Evolutionary conservation across 2,888 invertebrate species (phyloP).

Genomic region (Xylota segnis): DNA sequence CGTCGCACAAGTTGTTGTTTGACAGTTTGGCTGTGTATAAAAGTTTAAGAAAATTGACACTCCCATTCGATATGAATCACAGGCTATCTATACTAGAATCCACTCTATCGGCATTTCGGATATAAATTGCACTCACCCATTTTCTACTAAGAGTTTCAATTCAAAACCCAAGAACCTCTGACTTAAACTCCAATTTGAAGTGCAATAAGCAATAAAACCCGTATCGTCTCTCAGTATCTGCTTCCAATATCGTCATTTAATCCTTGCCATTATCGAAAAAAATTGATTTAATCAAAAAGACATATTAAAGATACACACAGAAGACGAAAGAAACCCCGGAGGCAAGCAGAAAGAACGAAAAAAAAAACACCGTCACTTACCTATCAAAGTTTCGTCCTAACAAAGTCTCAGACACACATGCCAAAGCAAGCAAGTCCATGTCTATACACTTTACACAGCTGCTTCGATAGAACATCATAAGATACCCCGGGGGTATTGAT

Average conservation of each 20-base stretch:
- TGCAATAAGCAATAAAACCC: not conserved
- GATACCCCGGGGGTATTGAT: conserved; percentile 35
- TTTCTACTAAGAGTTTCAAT: not conserved
- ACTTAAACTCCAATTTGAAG: not conserved
- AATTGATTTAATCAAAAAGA: conserved; percentile 29
- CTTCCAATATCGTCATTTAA: conserved; percentile 16
- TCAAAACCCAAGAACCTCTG: not conserved
- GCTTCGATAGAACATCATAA: conserved; percentile 2
- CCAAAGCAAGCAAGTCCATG: not conserved
- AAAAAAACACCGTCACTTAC: not conserved
- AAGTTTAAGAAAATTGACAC: too few species aligned
- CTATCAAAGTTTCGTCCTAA: conserved; percentile 9
- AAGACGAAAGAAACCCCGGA: not conserved
- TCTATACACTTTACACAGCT: conserved; percentile 11
- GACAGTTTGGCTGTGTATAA: too few species aligned
- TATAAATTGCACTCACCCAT: not conserved
- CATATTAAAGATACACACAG: conserved; percentile 10
- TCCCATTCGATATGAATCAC: too few species aligned
- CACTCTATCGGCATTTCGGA: too few species aligned
- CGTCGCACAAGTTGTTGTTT: not conserved
- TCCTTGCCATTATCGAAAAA: conserved; percentile 3
- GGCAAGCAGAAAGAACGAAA: not conserved
- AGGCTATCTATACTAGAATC: too few species aligned
- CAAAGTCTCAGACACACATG: conserved; percentile 6
- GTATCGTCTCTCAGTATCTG: conserved; percentile 1